A percentile compares a stretch with the other conserved stretches of the same genome.
phyloP scores from a whole-genome alignment of 2,797 vertebrate genomes.

The Prionace glauca region DNA sequence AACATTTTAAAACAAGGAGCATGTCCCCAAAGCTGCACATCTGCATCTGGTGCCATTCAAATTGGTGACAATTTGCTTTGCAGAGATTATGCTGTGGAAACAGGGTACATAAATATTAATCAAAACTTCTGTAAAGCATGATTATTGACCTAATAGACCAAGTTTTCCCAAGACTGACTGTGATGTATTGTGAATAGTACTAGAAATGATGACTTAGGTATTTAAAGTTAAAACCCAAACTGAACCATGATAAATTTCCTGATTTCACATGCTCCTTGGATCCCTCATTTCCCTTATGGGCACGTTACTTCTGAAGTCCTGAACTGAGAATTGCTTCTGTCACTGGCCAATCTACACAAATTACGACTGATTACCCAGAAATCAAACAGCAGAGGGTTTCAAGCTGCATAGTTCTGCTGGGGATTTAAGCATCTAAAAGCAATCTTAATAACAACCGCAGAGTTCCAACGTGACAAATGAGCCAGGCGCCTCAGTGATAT shows the following conservation, averaged over 20 bases:
- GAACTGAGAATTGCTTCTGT: constrained; percentile 12
- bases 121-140: background rate
- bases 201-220: background rate
- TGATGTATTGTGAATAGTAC: background rate
- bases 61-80: background rate
- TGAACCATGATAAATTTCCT: background rate
- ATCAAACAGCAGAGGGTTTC: background rate
- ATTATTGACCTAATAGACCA: constrained; percentile 3
- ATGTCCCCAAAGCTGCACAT: too few relatives aligned
- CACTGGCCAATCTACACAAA: constrained; percentile 13
- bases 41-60: background rate
- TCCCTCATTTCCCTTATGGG: background rate
- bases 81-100: background rate
- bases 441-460: constrained; percentile 6
- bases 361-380: constrained; percentile 6
- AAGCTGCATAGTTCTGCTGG: background rate
- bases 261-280: background rate
- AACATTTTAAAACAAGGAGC: background rate
- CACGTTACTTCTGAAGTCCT: background rate
- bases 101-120: background rate
- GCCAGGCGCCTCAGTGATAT: background rate
- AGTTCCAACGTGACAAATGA: constrained; percentile 27
- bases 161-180: background rate
- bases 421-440: constrained; percentile 16
- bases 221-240: background rate